Conservation (phyloP, 2,797 vertebrate genomes). For the Staurois parvus region DNA sequence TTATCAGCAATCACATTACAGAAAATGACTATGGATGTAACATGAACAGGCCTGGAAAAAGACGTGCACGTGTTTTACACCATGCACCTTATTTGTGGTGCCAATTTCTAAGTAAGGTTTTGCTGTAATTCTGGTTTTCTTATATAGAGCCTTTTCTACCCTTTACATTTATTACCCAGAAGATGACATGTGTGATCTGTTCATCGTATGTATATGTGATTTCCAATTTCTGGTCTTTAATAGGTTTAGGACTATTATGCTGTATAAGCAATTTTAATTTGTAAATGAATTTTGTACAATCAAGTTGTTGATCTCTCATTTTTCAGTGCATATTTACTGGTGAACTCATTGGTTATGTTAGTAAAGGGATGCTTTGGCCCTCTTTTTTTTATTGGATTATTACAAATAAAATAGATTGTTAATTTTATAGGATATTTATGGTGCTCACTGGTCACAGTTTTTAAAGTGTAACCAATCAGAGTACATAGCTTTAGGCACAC, state of each 20-base stretch:
- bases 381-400: too few relatives aligned
- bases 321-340: too few relatives aligned
- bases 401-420: too few relatives aligned
- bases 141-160: neutral
- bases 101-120: too few relatives aligned
- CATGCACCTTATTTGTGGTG: neutral
- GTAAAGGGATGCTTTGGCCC: neutral
- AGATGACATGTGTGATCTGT: neutral
- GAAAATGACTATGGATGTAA: slow-evolving; percentile 16
- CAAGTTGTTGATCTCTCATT: neutral
- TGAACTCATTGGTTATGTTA: neutral
- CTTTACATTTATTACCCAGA: neutral
- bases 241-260: neutral
- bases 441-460: neutral
- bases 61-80: neutral
- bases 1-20: slow-evolving; percentile 41
- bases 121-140: neutral
- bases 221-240: neutral
- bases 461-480: neutral
- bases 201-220: neutral
- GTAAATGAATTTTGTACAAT: neutral
- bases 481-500: too few relatives aligned
- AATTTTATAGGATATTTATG: neutral
- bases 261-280: neutral
- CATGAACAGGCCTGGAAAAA: neutral